phyloP scores from a whole-genome alignment of 1,140 invertebrate species.

The Lysiphlebus fabarum region DNA sequence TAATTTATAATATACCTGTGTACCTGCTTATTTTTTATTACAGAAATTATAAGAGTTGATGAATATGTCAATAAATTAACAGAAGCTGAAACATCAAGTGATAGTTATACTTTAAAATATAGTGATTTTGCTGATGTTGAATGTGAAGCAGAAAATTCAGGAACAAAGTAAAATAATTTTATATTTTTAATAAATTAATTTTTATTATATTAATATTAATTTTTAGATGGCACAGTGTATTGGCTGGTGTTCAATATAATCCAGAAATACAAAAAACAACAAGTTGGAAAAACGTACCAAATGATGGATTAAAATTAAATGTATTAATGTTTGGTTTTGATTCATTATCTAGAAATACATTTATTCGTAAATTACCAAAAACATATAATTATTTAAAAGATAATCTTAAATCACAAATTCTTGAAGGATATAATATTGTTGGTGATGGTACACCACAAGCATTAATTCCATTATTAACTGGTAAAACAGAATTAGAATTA shows the following conservation, averaged over 20 bases:
- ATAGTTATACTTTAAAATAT: constrained; percentile 59
- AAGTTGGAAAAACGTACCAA: constrained; percentile 56
- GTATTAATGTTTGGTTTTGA: constrained; percentile 90
- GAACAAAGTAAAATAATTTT: constrained; percentile 50
- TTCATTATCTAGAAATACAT: constrained; percentile 83
- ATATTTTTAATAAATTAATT: neutral
- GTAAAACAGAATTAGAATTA: constrained; percentile 82
- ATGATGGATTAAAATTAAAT: constrained; percentile 62
- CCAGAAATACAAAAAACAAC: constrained; percentile 46
- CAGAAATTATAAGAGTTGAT: constrained; percentile 62
- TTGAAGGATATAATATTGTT: constrained; percentile 87
- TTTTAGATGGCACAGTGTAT: constrained; percentile 59
- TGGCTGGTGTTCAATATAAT: constrained; percentile 59
- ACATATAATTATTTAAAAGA: constrained; percentile 74
- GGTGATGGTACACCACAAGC: constrained; percentile 94
- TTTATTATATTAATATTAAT: constrained; percentile 11
- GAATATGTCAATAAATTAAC: constrained; percentile 58
- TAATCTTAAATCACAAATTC: constrained; percentile 64
- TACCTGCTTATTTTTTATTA: no score
- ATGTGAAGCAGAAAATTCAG: constrained; percentile 53
- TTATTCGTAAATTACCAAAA: constrained; percentile 80
- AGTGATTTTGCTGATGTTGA: constrained; percentile 67
- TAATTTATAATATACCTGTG: no score
- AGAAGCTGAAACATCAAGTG: constrained; percentile 54
- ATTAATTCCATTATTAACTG: constrained; percentile 85